These are phyloP conservation scores for Trypoxylus dichotomus DNA, from an alignment of 1,140 invertebrate genomes.

Conservation along the genomic window DNA sequence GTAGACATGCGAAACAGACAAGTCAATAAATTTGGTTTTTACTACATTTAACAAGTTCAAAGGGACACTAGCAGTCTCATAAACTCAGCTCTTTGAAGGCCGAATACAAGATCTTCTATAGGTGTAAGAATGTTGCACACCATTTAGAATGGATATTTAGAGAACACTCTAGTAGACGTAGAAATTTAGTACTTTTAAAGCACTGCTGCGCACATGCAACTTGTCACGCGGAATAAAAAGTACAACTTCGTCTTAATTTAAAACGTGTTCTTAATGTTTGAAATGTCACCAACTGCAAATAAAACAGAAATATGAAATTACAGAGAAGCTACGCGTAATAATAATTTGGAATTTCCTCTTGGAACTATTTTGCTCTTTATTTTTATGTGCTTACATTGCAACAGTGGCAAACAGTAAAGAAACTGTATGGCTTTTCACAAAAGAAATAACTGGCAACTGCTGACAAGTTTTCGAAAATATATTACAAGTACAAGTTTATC, in stretches of 20 bases:
- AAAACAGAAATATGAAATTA: neutral
- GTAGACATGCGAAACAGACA: neutral
- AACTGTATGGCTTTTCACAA: too few species aligned
- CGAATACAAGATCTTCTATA: neutral
- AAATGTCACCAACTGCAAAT: neutral
- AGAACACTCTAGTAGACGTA: neutral
- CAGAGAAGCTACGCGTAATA: neutral
- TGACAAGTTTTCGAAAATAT: too few species aligned
- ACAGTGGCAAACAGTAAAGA: too few species aligned
- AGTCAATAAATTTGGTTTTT: conserved; percentile 25
- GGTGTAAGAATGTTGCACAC: neutral
- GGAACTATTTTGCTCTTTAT: neutral
- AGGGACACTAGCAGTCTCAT: conserved; percentile 7
- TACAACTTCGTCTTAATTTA: conserved; percentile 8
- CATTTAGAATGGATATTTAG: conserved; percentile 11
- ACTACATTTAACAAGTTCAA: conserved; percentile 31
- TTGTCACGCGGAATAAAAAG: neutral
- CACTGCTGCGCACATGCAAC: neutral
- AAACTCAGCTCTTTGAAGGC: neutral
- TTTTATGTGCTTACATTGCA: neutral
- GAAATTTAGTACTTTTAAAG: conserved; percentile 1
- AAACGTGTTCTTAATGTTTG: neutral
- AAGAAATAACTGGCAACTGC: too few species aligned
- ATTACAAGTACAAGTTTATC: too few species aligned
- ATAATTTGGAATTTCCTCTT: neutral